Conservation (phyloP, 1,140 invertebrate genomes). For the Nasonia giraulti region DNA sequence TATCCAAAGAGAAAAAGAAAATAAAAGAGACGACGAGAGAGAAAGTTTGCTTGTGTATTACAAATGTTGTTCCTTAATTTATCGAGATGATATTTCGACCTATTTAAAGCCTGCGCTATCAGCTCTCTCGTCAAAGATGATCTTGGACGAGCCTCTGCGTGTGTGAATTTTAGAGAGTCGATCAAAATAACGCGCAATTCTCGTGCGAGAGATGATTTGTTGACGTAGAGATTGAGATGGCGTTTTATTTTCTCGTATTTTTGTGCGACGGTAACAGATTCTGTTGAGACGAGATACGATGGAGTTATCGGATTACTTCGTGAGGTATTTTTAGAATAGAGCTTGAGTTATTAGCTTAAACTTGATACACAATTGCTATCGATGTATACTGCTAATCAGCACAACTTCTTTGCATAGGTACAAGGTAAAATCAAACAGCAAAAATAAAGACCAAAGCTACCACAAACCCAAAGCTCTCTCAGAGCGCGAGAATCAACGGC, state of each 20-base stretch:
- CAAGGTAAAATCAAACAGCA: too few relatives aligned
- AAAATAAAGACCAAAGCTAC: too few relatives aligned
- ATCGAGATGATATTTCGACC: constrained; percentile 2
- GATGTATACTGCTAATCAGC: background rate
- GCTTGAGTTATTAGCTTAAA: background rate
- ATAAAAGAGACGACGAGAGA: background rate
- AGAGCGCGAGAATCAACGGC: constrained; percentile 24
- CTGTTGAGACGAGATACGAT: background rate
- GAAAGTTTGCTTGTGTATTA: background rate
- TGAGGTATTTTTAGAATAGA: background rate
- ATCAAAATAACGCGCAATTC: constrained; percentile 28
- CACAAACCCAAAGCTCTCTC: too few relatives aligned
- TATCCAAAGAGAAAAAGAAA: background rate
- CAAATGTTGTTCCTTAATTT: background rate
- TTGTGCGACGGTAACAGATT: background rate
- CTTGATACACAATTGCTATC: background rate
- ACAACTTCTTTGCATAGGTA: too few relatives aligned
- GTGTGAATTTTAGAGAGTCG: background rate
- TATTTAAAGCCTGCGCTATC: constrained; percentile 32
- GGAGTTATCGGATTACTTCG: background rate
- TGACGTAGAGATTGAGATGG: background rate
- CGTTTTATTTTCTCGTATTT: constrained; percentile 10
- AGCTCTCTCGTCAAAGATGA: constrained; percentile 4
- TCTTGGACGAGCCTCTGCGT: constrained; percentile 33
- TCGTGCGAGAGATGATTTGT: background rate